A percentile compares a stretch with the other conserved stretches of the same genome.
These are phyloP conservation scores for Dynastes tityus DNA, from an alignment of 2,888 invertebrate genomes.

Conservation along the genomic window DNA sequence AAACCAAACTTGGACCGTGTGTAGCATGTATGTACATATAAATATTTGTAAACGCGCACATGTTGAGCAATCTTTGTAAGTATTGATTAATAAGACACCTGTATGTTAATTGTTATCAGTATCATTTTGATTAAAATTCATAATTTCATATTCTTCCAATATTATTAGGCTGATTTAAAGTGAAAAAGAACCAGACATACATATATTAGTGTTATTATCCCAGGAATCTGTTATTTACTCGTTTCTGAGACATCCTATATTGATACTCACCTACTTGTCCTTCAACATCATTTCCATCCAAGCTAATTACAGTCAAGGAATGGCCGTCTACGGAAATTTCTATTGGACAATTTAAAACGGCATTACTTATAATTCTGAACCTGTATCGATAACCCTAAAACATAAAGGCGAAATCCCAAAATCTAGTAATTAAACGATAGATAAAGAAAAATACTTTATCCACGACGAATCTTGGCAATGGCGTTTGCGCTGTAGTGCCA, in stretches of 20 bases:
- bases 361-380: slow-evolving; percentile 88
- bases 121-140: too few relatives aligned
- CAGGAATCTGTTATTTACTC: neutral
- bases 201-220: too few relatives aligned
- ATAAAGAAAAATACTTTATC: slow-evolving; percentile 75
- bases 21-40: too few relatives aligned
- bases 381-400: slow-evolving; percentile 82
- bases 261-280: slow-evolving; percentile 78
- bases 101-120: too few relatives aligned
- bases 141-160: too few relatives aligned
- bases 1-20: too few relatives aligned
- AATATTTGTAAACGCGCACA: too few relatives aligned
- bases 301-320: slow-evolving; percentile 82
- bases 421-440: neutral
- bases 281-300: slow-evolving; percentile 85
- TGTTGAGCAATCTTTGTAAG: too few relatives aligned
- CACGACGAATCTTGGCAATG: slow-evolving; percentile 77
- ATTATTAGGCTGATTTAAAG: too few relatives aligned
- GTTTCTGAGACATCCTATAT: too few relatives aligned
- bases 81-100: too few relatives aligned
- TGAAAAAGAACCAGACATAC: neutral
- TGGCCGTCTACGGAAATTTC: slow-evolving; percentile 89
- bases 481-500: slow-evolving; percentile 71
- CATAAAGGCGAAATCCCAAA: neutral
- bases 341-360: slow-evolving; percentile 90